These are phyloP conservation scores for Rhegmatorhina hoffmannsi DNA, from an alignment of 2,113 vertebrate species.

Conservation along the genomic window DNA sequence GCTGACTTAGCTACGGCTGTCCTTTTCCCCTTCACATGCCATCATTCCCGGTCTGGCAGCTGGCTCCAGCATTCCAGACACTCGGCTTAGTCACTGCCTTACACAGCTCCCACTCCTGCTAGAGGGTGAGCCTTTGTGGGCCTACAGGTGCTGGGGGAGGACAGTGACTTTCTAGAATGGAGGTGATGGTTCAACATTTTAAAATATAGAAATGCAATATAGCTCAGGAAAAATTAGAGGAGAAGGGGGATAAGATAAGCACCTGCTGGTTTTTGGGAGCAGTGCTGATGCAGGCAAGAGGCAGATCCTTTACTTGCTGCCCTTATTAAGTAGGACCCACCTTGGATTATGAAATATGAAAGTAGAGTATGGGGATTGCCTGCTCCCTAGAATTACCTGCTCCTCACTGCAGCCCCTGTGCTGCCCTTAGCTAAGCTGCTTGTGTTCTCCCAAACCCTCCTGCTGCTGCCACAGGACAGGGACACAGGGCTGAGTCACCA, in stretches of 20 bases:
- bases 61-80: neutral
- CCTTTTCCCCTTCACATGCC: neutral
- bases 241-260: neutral
- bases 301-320: neutral
- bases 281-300: accelerated
- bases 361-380: neutral
- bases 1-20: neutral
- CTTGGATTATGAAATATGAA: neutral
- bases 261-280: neutral
- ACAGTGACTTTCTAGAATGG: neutral
- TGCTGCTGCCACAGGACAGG: accelerated
- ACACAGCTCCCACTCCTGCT: accelerated
- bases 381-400: neutral
- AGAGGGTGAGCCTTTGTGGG: accelerated
- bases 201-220: neutral
- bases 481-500: neutral
- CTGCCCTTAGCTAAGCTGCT: neutral
- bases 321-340: accelerated
- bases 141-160: neutral
- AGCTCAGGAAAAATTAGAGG: neutral
- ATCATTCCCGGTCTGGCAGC: neutral
- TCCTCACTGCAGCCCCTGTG: accelerated
- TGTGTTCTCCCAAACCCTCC: accelerated
- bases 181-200: accelerated
- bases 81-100: neutral